Conservation (phyloP, 2,113 vertebrate species). For the Spea multiplicata region DNA sequence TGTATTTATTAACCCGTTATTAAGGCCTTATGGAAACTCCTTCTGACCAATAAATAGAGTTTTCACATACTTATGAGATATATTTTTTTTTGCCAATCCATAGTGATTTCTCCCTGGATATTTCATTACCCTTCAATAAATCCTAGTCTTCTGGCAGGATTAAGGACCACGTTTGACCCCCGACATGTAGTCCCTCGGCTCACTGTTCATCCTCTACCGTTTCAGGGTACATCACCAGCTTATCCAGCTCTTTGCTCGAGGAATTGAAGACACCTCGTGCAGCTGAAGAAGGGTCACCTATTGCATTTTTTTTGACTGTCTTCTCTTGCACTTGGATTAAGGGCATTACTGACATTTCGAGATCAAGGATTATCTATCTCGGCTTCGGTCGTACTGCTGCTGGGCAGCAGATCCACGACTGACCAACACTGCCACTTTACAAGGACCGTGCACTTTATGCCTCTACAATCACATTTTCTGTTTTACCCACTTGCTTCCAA, state of each 20-base stretch:
- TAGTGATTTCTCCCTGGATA: no score
- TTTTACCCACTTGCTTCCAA: background rate
- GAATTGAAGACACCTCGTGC: constrained; percentile 62
- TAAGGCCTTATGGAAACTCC: no score
- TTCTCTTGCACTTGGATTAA: background rate
- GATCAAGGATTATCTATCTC: background rate
- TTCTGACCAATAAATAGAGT: no score
- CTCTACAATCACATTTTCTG: background rate
- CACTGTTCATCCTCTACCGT: background rate
- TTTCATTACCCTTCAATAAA: no score
- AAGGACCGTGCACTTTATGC: constrained; percentile 3
- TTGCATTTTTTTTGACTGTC: background rate
- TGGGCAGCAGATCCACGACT: background rate
- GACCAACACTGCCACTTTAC: background rate
- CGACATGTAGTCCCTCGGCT: no score
- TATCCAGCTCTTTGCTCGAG: constrained; percentile 75
- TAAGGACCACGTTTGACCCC: no score
- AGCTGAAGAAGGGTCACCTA: background rate
- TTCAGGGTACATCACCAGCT: constrained; percentile 72
- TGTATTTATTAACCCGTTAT: no score
- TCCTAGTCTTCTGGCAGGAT: no score
- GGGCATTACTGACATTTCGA: background rate
- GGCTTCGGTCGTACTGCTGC: background rate
- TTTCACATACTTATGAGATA: no score
- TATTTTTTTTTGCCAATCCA: no score